Base-by-base conservation (phyloP, 1,140 invertebrate species). In the Atopsyche davidsoni region DNA sequence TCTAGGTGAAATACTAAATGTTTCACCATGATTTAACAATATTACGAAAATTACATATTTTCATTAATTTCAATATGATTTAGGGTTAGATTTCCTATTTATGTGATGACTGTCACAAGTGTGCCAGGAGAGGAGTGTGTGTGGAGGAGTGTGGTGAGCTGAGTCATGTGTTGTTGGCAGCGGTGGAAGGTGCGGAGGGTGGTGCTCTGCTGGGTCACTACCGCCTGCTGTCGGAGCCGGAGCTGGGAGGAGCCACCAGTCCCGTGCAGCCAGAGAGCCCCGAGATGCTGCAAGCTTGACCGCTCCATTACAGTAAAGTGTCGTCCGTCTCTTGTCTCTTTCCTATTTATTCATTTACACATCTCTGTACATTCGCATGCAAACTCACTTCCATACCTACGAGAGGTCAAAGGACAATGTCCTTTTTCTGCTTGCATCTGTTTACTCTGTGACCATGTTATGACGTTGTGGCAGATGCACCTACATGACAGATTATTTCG, bases 121-220 rank as follows among this genome's bases (percentile, higher is more conserved):
- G 9, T 36, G 34, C 4, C 9, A 36, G 14, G 14, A 4, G 34
- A 4, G 14, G 31, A 34, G 16, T 40, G 16, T 48, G 42, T 2
- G 18, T 9, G 16, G 21, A 25, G 32, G 25, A 31, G 40, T 16
- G 18, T 36, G 10, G 36, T 14, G 53, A 46, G 53, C 16, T 46
- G 45, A 32, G 25, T 23, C 45, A 28, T 47, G 40, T 45, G 40
- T 32, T 40, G 22, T 35, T 25, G 43, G 48, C 59, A 39, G 54
- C 39, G 40, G 52, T 44, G 13, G 52, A 46, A 21, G 35, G 51
- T 10, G 42, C 25, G 40, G 57, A 59, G 61, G 68, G 63, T 52
- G 63, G 63, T 57, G 63, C 65, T 57, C 65, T 65, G 54, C 68
- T 71, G 41, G 69, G 69, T 42, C 65, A 60, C 60, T 71, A 71